Base-by-base conservation (phyloP, 2,888 invertebrate species). In the Agrochola lota region DNA sequence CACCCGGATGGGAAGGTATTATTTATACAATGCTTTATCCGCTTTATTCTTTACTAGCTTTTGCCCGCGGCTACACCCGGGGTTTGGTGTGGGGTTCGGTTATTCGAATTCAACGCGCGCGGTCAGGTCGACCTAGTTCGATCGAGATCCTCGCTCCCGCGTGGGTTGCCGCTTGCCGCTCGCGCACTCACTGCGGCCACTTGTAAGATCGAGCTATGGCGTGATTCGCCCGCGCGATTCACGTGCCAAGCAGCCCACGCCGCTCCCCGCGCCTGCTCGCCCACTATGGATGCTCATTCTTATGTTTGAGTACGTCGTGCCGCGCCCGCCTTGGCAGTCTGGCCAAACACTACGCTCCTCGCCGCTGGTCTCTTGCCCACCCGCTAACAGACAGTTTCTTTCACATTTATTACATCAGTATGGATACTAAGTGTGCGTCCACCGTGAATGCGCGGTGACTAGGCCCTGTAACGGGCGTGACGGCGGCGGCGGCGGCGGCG, bases 1-100 rank as follows among this genome's bases (percentile, higher is more conserved):
- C 9, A n/a, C 23, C 23, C 17, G 66, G 26, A 15, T 81, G 81
- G 81, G 0, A 12, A 63, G 71, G 81, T 81, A 81, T 46, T 62
- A n/a, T 64, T 4, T 17, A 11, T 15, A 26, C 9, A n/a, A 40
- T 40, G 15, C 26, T 40, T 40, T 52, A 40, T 26, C 26, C 0
- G 46, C 3, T 66, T 46, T 67, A 66, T 26, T 26, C 26, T 46
- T 26, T 66, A 66, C 43, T n/a, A 64, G n/a, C 2, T 43, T n/a
- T 66, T 6, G n/a, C n/a, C 2, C 43, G 23, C 17, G 6, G 17
- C 57, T 15, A 12, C 12, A 59, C n/a, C 26, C 26, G 26, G n/a
- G n/a, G n/a, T n/a, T n/a, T n/a, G n/a, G n/a, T 12, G n/a, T 26
- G 26, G 12, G 43, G 6, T 1, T 43, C 17, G 20, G 20, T 26